Evolutionary conservation across 2,888 invertebrate genomes (phyloP), one percentile per base, ranked within the genome.

Genomic region (Limnephilus lunatus): DNA sequence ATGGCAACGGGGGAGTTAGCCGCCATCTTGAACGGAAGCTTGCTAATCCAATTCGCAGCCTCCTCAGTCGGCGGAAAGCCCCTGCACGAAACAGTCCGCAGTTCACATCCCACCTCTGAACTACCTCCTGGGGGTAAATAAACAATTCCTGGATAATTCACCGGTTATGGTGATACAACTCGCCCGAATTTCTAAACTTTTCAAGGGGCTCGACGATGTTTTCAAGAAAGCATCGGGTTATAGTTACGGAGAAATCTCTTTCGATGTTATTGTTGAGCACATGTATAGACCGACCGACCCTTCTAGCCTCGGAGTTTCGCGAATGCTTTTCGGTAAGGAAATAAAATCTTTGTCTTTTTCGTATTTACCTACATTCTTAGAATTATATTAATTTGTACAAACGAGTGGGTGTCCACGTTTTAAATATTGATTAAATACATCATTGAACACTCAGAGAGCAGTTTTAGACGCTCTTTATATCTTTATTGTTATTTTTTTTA

Each of bases 241-340:
- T 93, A 93, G 94, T 31, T 92, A 95, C 0, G 94, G 94, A 88
- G 95, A 96, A 53, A 93, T 94, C 0, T 94, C 95, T 12, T 95
- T 96, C 91, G 94, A 95, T 1, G 96, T 95, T 92, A 95, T 98
- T 39, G 95, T 96, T 0, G 94, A 94, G 83, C 96, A 97, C 94
- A 95, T 98, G 95, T 96, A 97, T 94, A 95, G 95, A 87, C 97
- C 97, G 0, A 97, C 96, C 81, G 98, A 98, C 95, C 97, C 98
- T 0, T 97, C 98, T 0, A 97, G 98, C 94, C 96, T 99, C 91
- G 98, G 98, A 15, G 95, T 98, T 0, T 97, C 97, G 15, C 97
- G 99, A 92, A 97, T 98, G 93, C 95, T 98, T 3, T 99, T 98
- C 95, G 99, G 98, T 98, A 95, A 97, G 97, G 94, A 68, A 68